Percentiles rank a stretch among this genome's conserved stretches.
Evolutionary conservation across 2,888 invertebrate genomes (phyloP).

Genomic region (Bibio marci): DNA sequence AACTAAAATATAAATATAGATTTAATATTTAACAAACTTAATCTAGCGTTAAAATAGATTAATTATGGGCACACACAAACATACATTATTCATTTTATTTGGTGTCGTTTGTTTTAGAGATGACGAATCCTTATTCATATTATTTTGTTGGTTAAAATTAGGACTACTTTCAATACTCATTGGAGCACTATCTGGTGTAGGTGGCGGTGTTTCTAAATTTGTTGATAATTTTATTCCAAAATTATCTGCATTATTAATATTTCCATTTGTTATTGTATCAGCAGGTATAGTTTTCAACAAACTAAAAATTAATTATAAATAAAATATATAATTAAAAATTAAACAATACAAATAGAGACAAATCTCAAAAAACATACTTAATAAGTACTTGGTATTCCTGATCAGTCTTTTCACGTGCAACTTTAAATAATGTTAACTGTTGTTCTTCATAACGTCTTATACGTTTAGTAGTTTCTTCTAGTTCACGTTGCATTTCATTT

Average conservation of each 20-base stretch:
- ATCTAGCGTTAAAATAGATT: too few species aligned
- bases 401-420: constrained; percentile 51
- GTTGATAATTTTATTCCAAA: constrained; percentile 9
- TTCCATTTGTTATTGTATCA: not conserved
- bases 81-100: too few species aligned
- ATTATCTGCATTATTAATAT: constrained; percentile 3
- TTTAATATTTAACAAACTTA: too few species aligned
- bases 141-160: constrained; percentile 18
- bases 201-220: constrained; percentile 29
- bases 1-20: too few species aligned
- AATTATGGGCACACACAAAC: too few species aligned
- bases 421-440: constrained; percentile 57
- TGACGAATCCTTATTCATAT: too few species aligned
- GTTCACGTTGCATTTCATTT: constrained; percentile 49
- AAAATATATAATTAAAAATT: not conserved
- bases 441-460: constrained; percentile 58
- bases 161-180: constrained; percentile 30
- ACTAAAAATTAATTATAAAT: not conserved
- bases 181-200: constrained; percentile 28
- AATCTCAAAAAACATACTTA: constrained; percentile 30
- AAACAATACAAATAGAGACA: too few species aligned
- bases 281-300: constrained; percentile 6
- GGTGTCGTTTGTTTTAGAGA: too few species aligned
- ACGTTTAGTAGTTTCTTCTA: constrained; percentile 52
- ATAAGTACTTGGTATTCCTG: constrained; percentile 51